Conservation (phyloP, 1,140 invertebrate species). For the Cepaea nemoralis region DNA sequence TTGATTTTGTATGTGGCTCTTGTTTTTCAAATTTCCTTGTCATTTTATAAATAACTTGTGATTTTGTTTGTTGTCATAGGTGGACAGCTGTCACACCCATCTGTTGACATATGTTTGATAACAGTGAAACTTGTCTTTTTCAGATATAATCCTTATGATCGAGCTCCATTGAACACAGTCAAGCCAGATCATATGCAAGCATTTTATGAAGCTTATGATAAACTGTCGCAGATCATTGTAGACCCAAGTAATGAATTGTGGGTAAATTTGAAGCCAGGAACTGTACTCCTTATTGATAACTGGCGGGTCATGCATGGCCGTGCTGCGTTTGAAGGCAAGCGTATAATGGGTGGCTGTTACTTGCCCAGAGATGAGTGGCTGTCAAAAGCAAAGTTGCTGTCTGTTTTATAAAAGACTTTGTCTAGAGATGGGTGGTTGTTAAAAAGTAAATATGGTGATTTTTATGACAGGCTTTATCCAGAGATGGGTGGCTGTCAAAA, state of each 20-base stretch:
- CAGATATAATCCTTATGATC: slow-evolving; percentile 79
- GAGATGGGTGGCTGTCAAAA: too few species aligned
- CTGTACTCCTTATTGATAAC: slow-evolving; percentile 82
- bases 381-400: slow-evolving; percentile 44
- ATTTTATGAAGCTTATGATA: slow-evolving; percentile 78
- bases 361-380: slow-evolving; percentile 58
- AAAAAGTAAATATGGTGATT: too few species aligned
- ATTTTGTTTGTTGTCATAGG: too few species aligned
- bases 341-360: slow-evolving; percentile 58
- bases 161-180: slow-evolving; percentile 76
- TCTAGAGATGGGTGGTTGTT: too few species aligned
- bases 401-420: slow-evolving; percentile 36
- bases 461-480: too few species aligned
- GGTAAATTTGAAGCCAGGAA: slow-evolving; percentile 78
- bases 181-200: slow-evolving; percentile 72
- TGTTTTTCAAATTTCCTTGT: too few species aligned
- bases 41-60: too few species aligned
- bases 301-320: slow-evolving; percentile 83
- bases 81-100: too few species aligned
- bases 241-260: slow-evolving; percentile 74
- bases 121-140: slow-evolving; percentile 29
- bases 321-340: slow-evolving; percentile 75
- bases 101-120: too few species aligned
- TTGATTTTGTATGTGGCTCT: too few species aligned
- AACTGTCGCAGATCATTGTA: slow-evolving; percentile 75